phyloP scores from a whole-genome alignment of 2,113 vertebrate genomes.

The Oreocharis arfaki region DNA sequence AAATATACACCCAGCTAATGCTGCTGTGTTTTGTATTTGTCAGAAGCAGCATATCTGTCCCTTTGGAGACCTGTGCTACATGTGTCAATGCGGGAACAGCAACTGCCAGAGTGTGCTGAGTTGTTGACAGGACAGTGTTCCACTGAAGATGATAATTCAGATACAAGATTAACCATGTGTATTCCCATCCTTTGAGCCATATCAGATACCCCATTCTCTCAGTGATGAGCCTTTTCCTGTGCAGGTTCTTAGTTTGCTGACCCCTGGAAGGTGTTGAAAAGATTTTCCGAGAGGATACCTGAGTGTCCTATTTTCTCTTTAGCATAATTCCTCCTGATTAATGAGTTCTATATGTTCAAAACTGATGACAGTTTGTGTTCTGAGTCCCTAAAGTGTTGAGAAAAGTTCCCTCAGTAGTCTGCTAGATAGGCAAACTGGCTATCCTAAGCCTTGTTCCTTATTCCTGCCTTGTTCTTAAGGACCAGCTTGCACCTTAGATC shows the following conservation, averaged over 20 bases:
- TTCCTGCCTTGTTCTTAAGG: background rate
- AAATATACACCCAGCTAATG: accelerated
- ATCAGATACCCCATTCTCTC: background rate
- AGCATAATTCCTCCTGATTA: background rate
- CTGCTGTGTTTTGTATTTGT: background rate
- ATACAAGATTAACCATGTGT: background rate
- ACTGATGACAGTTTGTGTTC: background rate
- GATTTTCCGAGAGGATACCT: background rate
- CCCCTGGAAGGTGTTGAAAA: background rate
- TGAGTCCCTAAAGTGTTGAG: background rate
- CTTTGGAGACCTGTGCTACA: background rate
- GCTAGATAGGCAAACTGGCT: background rate
- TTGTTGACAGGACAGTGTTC: background rate
- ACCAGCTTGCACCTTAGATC: background rate
- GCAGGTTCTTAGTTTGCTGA: background rate
- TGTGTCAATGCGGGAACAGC: background rate
- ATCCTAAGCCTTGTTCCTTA: background rate
- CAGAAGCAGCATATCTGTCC: background rate
- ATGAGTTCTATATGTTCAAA: background rate
- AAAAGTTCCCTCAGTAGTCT: background rate
- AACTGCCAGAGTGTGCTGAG: background rate
- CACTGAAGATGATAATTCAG: background rate
- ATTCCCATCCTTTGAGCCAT: background rate
- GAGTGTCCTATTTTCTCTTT: background rate
- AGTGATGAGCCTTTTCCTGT: background rate